A percentile compares a stretch with the other conserved stretches of the same genome.
Conservation (phyloP, 2,888 invertebrate species). For the Cheilosia grossa region DNA sequence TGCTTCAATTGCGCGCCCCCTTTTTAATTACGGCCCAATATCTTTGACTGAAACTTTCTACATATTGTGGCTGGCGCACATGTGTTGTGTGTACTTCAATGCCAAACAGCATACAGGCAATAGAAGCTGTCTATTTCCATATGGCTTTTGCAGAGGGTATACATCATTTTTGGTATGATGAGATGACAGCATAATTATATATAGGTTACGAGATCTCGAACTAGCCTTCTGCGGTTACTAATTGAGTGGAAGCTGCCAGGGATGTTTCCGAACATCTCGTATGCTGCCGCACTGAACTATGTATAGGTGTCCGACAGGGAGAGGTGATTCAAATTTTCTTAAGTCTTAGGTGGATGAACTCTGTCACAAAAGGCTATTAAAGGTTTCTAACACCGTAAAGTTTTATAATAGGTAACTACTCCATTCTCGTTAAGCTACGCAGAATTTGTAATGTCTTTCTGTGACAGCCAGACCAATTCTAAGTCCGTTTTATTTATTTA, state of each 20-base stretch:
- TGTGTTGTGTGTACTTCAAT: neutral
- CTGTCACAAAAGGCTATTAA: too few relatives aligned
- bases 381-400: too few relatives aligned
- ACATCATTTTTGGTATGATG: neutral
- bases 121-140: neutral
- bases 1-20: neutral
- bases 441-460: too few relatives aligned
- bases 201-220: neutral
- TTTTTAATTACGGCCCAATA: neutral
- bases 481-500: too few relatives aligned
- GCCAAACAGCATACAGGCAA: neutral
- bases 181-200: neutral
- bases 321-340: too few relatives aligned
- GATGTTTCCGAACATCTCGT: neutral
- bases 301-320: too few relatives aligned
- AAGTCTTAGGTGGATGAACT: too few relatives aligned
- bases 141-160: neutral
- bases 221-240: neutral
- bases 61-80: neutral
- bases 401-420: too few relatives aligned
- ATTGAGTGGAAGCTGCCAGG: neutral
- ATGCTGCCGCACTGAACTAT: too few relatives aligned
- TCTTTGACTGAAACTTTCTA: neutral
- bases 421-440: too few relatives aligned
- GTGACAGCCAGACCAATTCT: too few relatives aligned